Evolutionary conservation across 2,888 invertebrate species (phyloP).

Genomic region (Oscheius onirici): DNA sequence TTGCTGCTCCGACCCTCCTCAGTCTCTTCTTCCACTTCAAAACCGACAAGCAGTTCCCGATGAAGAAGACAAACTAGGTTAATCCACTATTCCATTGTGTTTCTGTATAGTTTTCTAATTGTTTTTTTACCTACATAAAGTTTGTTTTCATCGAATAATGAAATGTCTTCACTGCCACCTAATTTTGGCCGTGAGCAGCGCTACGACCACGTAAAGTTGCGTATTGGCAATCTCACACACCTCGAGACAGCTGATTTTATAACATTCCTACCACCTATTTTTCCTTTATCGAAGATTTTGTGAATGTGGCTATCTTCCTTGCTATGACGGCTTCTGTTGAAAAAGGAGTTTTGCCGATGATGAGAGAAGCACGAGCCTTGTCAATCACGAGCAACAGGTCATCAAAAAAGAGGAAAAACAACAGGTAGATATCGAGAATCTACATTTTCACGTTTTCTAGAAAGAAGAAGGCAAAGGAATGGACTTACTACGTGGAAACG

Average conservation of each 20-base stretch:
- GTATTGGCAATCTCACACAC: neutral
- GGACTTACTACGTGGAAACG: conserved; percentile 94
- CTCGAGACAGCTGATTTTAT: conserved; percentile 3
- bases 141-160: neutral
- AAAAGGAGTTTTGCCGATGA: neutral
- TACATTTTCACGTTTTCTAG: conserved; percentile 27
- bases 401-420: conserved; percentile 9
- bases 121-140: neutral
- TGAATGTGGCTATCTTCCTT: neutral
- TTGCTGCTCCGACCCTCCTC: neutral
- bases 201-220: no score
- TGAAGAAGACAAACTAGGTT: neutral
- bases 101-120: neutral
- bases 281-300: neutral
- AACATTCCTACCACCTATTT: neutral
- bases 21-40: neutral
- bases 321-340: neutral
- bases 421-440: neutral
- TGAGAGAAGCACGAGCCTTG: conserved; percentile 7
- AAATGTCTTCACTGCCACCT: neutral
- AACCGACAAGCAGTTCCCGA: neutral
- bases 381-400: conserved; percentile 27
- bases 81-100: neutral
- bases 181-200: neutral
- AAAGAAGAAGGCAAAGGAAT: conserved; percentile 81